phyloP scores from a whole-genome alignment of 2,888 invertebrate genomes.

The Emmelina monodactyla region DNA sequence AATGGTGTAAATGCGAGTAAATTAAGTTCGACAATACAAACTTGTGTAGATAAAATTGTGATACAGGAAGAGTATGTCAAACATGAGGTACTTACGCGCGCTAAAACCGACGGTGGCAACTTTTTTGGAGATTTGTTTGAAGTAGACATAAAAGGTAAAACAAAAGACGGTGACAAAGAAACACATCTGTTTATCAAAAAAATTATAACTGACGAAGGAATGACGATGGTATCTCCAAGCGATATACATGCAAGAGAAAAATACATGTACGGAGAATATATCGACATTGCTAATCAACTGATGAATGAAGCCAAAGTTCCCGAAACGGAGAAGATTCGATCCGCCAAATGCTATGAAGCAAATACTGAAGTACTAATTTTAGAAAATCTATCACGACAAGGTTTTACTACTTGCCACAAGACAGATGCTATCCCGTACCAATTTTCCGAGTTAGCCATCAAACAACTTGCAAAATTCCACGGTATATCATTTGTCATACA shows the following conservation, averaged over 20 bases:
- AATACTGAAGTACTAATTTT: slow-evolving; percentile 27
- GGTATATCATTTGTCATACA: slow-evolving; percentile 28
- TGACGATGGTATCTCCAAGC: slow-evolving; percentile 18
- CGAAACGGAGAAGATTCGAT: slow-evolving; percentile 23
- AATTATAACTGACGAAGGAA: slow-evolving; percentile 15
- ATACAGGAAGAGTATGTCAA: slow-evolving; percentile 9
- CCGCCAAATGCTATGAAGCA: slow-evolving; percentile 26
- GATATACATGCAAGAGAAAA: slow-evolving; percentile 23
- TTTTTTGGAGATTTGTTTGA: slow-evolving; percentile 20
- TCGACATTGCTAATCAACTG: slow-evolving; percentile 23
- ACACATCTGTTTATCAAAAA: slow-evolving; percentile 21
- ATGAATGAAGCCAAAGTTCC: slow-evolving; percentile 29
- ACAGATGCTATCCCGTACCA: slow-evolving; percentile 25
- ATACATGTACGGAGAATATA: slow-evolving; percentile 28
- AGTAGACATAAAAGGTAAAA: slow-evolving; percentile 20
- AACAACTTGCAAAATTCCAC: slow-evolving; percentile 37
- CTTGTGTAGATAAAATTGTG: slow-evolving; percentile 11
- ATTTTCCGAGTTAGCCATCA: slow-evolving; percentile 27
- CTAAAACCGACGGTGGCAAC: background rate
- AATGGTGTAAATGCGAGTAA: no score
- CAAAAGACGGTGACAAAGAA: slow-evolving; percentile 26
- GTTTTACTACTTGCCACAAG: slow-evolving; percentile 25
- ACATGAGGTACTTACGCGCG: background rate
- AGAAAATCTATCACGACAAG: slow-evolving; percentile 29
- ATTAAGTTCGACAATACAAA: no score